phyloP scores from a whole-genome alignment of 2,888 invertebrate genomes.

The Caenorhabditis sp. region DNA sequence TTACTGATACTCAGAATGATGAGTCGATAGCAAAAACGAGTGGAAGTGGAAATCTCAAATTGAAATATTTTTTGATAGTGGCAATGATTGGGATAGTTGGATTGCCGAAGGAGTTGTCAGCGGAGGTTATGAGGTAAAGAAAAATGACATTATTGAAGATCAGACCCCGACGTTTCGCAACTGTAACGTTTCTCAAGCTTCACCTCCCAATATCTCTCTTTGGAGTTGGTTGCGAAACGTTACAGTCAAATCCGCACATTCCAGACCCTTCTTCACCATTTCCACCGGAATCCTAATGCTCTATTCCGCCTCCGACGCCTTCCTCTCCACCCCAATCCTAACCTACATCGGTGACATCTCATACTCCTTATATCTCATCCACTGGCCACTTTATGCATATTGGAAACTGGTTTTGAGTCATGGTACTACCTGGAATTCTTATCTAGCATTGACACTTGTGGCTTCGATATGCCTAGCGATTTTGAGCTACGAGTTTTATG shows the following conservation, averaged over 20 bases:
- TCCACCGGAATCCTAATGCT: constrained; percentile 16
- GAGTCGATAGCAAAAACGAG: neutral
- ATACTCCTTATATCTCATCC: constrained; percentile 7
- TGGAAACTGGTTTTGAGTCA: constrained; percentile 20
- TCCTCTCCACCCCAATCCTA: constrained; percentile 17
- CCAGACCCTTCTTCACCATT: constrained; percentile 34
- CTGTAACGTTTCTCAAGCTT: too few species aligned
- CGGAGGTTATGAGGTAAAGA: too few species aligned
- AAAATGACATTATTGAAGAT: too few species aligned
- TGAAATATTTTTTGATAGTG: too few species aligned
- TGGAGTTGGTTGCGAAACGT: too few species aligned
- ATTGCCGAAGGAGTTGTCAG: too few species aligned
- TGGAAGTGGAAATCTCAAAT: too few species aligned
- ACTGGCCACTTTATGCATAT: constrained; percentile 45
- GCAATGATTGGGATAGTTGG: too few species aligned
- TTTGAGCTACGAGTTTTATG: constrained; percentile 12
- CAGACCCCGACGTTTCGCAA: too few species aligned
- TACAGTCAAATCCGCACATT: too few species aligned
- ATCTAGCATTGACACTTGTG: neutral
- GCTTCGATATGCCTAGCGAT: neutral
- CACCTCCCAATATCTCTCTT: too few species aligned
- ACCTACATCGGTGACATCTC: too few species aligned
- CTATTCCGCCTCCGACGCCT: neutral
- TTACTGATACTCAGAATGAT: neutral
- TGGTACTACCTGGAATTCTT: neutral